Percentiles rank a stretch among this genome's conserved stretches.
Conservation (phyloP, 2,888 invertebrate genomes). For the Crematogaster levior region DNA sequence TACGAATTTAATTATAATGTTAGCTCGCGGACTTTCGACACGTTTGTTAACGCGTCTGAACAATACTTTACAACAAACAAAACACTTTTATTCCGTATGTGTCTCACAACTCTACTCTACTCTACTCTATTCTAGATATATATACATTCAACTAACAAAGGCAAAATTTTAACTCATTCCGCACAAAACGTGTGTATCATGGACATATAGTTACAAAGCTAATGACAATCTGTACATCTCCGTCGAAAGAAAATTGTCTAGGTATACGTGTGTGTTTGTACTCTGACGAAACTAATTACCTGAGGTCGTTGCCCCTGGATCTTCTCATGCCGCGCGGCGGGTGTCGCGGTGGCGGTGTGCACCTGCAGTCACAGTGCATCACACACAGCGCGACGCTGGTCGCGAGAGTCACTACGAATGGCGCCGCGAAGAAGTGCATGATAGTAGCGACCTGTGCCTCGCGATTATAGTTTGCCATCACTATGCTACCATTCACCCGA, state of each 20-base stretch:
- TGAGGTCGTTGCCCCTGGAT: constrained; percentile 87
- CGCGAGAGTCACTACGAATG: constrained; percentile 93
- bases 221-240: constrained; percentile 9
- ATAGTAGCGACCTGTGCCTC: constrained; percentile 94
- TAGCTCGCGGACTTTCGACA: background rate
- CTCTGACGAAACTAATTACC: constrained; percentile 82
- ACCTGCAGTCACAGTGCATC: constrained; percentile 95
- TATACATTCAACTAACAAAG: constrained; percentile 41
- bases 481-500: constrained; percentile 93
- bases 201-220: constrained; percentile 8
- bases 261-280: background rate
- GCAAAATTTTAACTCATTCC: constrained; percentile 38
- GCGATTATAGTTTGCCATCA: constrained; percentile 93
- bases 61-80: constrained; percentile 18
- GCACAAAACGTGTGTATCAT: constrained; percentile 17
- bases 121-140: constrained; percentile 42
- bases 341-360: constrained; percentile 89
- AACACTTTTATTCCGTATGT: constrained; percentile 8
- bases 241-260: background rate
- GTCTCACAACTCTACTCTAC: constrained; percentile 42
- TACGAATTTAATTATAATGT: background rate
- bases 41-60: background rate
- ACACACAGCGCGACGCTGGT: constrained; percentile 94
- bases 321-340: constrained; percentile 87
- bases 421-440: constrained; percentile 93